These are phyloP conservation scores for Epirrita christyi DNA, from an alignment of 2,888 invertebrate species.

Conservation along the genomic window DNA sequence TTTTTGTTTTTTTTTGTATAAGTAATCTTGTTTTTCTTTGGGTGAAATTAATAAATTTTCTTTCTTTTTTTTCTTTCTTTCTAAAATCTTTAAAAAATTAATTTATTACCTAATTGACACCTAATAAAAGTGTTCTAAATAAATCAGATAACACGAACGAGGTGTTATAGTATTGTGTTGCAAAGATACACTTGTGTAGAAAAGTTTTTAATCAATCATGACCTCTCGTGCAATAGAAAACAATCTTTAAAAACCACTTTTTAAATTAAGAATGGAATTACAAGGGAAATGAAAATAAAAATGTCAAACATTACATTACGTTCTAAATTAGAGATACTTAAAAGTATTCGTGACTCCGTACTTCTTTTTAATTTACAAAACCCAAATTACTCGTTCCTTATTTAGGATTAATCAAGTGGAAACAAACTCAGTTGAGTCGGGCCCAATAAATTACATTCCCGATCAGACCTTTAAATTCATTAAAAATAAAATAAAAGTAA, in stretches of 20 bases:
- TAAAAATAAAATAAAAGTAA: constrained; percentile 32
- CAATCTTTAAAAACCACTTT: not conserved
- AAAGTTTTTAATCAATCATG: too few species aligned
- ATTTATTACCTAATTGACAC: too few species aligned
- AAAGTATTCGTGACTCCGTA: constrained; percentile 24
- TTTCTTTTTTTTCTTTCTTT: too few species aligned
- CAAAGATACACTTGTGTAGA: too few species aligned
- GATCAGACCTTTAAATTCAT: constrained; percentile 37
- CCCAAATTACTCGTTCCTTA: constrained; percentile 29
- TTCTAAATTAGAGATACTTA: constrained; percentile 18
- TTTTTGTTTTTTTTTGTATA: too few species aligned
- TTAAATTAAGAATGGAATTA: not conserved
- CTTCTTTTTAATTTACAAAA: constrained; percentile 37
- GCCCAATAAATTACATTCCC: constrained; percentile 32
- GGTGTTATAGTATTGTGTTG: too few species aligned
- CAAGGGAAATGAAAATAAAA: not conserved
- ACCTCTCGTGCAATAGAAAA: not conserved
- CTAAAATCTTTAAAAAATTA: too few species aligned
- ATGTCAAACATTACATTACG: not conserved
- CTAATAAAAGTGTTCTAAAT: too few species aligned
- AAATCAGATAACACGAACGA: too few species aligned
- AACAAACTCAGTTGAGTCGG: constrained; percentile 17
- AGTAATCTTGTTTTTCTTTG: too few species aligned
- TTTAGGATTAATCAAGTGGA: constrained; percentile 30
- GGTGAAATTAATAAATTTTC: too few species aligned